Evolutionary conservation across 2,797 vertebrate species (phyloP).

Genomic region (Periparus ater): DNA sequence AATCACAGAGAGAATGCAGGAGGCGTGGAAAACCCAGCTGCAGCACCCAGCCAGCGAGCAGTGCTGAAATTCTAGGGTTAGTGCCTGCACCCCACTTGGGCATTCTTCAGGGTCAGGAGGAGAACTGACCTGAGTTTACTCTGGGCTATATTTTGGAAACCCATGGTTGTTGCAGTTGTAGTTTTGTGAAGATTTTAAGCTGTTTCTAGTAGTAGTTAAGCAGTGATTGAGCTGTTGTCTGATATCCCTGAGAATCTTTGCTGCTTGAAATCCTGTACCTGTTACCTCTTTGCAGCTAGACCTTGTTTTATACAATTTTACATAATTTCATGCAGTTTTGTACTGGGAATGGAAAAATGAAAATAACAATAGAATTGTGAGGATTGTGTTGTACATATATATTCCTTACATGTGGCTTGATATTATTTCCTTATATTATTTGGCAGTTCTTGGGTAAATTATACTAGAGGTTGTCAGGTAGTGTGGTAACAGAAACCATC

Average conservation of each 20-base stretch:
- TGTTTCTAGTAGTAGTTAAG: neutral
- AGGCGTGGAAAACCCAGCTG: neutral
- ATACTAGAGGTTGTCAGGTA: neutral
- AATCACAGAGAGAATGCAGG: neutral
- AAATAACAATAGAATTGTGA: neutral
- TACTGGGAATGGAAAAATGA: neutral
- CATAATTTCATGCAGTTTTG: neutral
- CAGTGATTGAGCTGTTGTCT: neutral
- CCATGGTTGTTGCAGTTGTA: neutral
- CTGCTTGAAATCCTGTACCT: neutral
- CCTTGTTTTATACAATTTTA: neutral
- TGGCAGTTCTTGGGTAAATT: neutral
- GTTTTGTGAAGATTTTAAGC: neutral
- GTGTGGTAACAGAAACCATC: neutral
- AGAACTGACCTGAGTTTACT: neutral
- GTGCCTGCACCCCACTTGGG: rapidly evolving
- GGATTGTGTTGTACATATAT: neutral
- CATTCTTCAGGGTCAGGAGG: neutral
- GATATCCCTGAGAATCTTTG: neutral
- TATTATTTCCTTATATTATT: neutral
- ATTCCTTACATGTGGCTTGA: neutral
- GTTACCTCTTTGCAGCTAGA: neutral
- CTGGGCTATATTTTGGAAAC: neutral
- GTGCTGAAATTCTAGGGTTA: neutral
- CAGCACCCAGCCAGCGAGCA: rapidly evolving